phyloP scores from a whole-genome alignment of 2,113 vertebrate genomes.

The Carollia perspicillata region DNA sequence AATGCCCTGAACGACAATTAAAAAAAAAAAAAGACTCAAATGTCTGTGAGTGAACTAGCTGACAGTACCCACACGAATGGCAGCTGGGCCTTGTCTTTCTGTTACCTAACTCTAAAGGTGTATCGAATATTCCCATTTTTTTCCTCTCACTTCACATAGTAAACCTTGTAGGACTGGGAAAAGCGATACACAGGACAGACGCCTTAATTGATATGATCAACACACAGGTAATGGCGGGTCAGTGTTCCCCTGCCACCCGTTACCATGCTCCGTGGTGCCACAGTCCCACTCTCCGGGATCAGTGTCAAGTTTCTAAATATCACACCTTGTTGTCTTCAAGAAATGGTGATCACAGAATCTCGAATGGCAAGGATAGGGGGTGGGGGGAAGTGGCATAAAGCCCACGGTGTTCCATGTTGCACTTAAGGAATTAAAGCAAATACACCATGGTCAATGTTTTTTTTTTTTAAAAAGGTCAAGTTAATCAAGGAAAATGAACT shows the following conservation, averaged over 20 bases:
- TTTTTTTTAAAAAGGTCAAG: neutral
- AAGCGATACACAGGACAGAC: neutral
- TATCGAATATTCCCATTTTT: neutral
- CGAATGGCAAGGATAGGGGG: conserved; percentile 28
- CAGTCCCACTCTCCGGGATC: fast-evolving
- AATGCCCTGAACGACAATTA: neutral
- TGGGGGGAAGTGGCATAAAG: fast-evolving
- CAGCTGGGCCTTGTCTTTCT: neutral
- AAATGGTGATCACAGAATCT: conserved; percentile 46
- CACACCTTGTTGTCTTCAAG: neutral
- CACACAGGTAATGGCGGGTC: neutral
- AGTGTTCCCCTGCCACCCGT: neutral
- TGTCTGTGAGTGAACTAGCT: neutral
- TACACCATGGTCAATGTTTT: fast-evolving
- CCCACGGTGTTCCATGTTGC: fast-evolving
- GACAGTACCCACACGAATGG: neutral
- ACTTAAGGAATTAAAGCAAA: neutral
- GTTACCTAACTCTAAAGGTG: neutral
- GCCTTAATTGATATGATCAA: neutral
- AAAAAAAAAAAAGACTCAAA: neutral
- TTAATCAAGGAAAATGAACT: neutral
- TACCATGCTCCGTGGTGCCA: neutral
- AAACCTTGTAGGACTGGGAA: neutral
- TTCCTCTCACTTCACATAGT: neutral
- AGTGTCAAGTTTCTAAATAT: conserved; percentile 32